These are phyloP conservation scores for Melangyna quadrimaculata DNA, from an alignment of 2,888 invertebrate species.

Conservation along the genomic window DNA sequence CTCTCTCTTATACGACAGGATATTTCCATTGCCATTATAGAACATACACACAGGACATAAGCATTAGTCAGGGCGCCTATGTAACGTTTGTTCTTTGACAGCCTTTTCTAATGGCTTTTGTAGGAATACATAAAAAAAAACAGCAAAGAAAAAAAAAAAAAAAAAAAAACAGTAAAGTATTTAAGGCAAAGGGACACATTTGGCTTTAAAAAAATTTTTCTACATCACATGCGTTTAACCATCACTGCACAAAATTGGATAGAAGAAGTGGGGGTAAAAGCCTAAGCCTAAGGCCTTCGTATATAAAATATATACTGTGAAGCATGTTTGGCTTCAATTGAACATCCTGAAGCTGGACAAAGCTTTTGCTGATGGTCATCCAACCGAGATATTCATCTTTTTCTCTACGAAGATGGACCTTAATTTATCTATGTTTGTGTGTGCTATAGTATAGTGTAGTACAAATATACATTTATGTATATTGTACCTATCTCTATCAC, in stretches of 20 bases:
- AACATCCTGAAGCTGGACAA: neutral
- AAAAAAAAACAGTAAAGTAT: neutral
- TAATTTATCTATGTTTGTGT: neutral
- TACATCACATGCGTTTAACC: slow-evolving; percentile 38
- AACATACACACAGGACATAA: slow-evolving; percentile 10
- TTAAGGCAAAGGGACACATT: slow-evolving; percentile 38
- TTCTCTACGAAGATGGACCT: slow-evolving; percentile 1
- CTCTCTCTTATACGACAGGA: slow-evolving; percentile 12
- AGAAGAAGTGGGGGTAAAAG: neutral
- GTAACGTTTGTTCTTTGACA: slow-evolving; percentile 46
- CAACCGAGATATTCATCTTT: slow-evolving; percentile 35
- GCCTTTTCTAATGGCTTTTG: slow-evolving; percentile 45
- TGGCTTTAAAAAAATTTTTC: slow-evolving; percentile 25
- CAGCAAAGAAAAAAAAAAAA: too few species aligned
- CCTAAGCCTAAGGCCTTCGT: neutral
- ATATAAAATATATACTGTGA: neutral
- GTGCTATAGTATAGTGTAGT: neutral
- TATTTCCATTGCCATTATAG: slow-evolving; percentile 33
- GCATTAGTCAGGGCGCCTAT: slow-evolving; percentile 7
- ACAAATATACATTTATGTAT: too few species aligned
- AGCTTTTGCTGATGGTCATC: slow-evolving; percentile 7
- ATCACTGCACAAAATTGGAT: slow-evolving; percentile 14
- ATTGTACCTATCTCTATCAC: neutral
- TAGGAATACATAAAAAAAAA: neutral
- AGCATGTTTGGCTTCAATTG: slow-evolving; percentile 30